Conservation (phyloP, 2,113 vertebrate genomes). For the human (Homo sapiens) region DNA sequence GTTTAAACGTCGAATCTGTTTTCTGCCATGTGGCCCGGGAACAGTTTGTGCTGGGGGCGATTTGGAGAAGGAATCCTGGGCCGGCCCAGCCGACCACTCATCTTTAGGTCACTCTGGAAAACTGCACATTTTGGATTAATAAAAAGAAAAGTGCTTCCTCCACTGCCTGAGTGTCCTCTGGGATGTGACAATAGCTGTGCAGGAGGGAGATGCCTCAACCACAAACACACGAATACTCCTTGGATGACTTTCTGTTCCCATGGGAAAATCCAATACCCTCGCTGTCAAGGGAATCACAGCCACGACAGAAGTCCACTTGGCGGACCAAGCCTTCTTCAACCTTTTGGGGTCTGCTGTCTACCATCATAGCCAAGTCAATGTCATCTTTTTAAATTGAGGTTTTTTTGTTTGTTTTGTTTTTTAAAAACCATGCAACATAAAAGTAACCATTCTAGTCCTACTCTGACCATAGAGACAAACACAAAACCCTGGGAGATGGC, state of each 20-base stretch:
- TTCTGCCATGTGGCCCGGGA: slow-evolving; percentile 37
- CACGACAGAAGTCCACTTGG: neutral
- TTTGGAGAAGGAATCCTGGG: neutral
- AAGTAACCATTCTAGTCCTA: neutral
- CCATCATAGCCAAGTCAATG: neutral
- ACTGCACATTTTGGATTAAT: neutral
- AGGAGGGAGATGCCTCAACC: neutral
- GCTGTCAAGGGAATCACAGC: neutral
- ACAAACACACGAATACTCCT: neutral
- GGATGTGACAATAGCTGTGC: neutral
- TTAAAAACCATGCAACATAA: neutral
- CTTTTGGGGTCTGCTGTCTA: neutral
- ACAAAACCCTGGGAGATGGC: neutral
- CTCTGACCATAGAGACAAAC: neutral
- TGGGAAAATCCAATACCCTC: neutral
- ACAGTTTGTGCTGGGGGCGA: slow-evolving; percentile 28
- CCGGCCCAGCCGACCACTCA: neutral
- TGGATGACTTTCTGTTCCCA: neutral
- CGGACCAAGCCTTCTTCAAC: neutral
- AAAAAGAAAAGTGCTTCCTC: slow-evolving; percentile 43
- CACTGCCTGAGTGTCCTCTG: neutral
- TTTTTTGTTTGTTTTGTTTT: too few species aligned
- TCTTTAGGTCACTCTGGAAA: slow-evolving; percentile 6
- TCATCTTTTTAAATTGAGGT: neutral
- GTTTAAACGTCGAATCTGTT: slow-evolving; percentile 28